Evolutionary conservation across 2,888 invertebrate species (phyloP).

Genomic region (Dromius quadrimaculatus): DNA sequence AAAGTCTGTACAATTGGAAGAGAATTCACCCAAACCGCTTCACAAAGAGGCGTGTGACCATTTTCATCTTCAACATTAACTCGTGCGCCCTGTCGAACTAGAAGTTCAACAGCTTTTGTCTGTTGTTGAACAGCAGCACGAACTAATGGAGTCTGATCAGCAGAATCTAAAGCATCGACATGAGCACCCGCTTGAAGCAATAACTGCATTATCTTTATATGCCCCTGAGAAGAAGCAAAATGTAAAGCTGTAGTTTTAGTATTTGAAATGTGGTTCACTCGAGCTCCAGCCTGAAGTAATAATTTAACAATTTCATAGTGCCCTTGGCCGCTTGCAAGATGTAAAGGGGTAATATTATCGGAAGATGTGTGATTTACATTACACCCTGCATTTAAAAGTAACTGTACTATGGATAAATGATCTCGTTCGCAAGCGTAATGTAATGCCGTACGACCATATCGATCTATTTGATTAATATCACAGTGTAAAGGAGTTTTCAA

Average conservation of each 20-base stretch:
- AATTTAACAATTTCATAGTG: slow-evolving; percentile 71
- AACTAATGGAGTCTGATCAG: slow-evolving; percentile 68
- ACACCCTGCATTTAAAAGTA: slow-evolving; percentile 74
- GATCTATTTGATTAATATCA: slow-evolving; percentile 75
- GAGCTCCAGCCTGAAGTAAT: slow-evolving; percentile 69
- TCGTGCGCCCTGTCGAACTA: slow-evolving; percentile 73
- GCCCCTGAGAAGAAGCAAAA: slow-evolving; percentile 73
- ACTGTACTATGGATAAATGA: slow-evolving; percentile 72
- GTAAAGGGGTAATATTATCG: slow-evolving; percentile 77
- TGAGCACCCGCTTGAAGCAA: slow-evolving; percentile 63
- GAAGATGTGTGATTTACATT: slow-evolving; percentile 75
- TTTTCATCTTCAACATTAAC: slow-evolving; percentile 78
- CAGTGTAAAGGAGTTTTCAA: slow-evolving; percentile 64
- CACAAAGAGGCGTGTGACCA: slow-evolving; percentile 78
- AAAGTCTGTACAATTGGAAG: slow-evolving; percentile 72
- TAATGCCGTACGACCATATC: slow-evolving; percentile 75
- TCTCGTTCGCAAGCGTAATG: slow-evolving; percentile 82
- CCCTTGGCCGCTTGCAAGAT: slow-evolving; percentile 74
- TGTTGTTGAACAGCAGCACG: slow-evolving; percentile 65
- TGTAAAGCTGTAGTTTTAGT: slow-evolving; percentile 74
- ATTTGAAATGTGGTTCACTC: slow-evolving; percentile 73
- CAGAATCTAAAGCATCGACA: slow-evolving; percentile 63
- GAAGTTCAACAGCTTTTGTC: slow-evolving; percentile 64
- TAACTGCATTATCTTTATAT: slow-evolving; percentile 67
- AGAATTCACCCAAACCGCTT: slow-evolving; percentile 77